Conservation (phyloP, 2,888 invertebrate genomes). For the Metallyticus violacea region DNA sequence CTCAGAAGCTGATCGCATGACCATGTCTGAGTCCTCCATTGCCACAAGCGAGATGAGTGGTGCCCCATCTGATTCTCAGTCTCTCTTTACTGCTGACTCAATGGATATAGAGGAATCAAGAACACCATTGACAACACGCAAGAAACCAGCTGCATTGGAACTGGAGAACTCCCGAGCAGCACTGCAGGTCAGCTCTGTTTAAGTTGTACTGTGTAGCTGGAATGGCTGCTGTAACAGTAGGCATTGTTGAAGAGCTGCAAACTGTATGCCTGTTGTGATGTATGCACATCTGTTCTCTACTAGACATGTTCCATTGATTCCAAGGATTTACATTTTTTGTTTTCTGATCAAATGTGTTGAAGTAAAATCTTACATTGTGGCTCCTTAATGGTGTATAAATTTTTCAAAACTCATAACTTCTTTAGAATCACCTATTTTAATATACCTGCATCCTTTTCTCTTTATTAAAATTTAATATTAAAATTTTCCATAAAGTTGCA, state of each 20-base stretch:
- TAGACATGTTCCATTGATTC: background rate
- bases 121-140: slow-evolving; percentile 2
- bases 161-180: slow-evolving; percentile 14
- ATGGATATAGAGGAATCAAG: slow-evolving; percentile 17
- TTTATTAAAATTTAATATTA: too few relatives aligned
- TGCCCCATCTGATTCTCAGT: slow-evolving; percentile 17
- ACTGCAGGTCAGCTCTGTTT: slow-evolving; percentile 29
- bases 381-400: too few relatives aligned
- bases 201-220: background rate
- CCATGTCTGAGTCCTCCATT: slow-evolving; percentile 5
- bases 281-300: background rate
- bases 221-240: background rate
- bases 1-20: slow-evolving; percentile 7
- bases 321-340: background rate
- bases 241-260: background rate
- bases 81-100: slow-evolving; percentile 22
- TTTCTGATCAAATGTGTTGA: too few relatives aligned
- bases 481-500: too few relatives aligned
- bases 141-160: slow-evolving; percentile 10
- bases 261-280: background rate
- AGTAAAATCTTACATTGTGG: too few relatives aligned
- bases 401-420: too few relatives aligned
- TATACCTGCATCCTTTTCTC: too few relatives aligned
- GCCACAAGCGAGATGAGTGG: slow-evolving; percentile 21
- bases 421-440: too few relatives aligned